Evolutionary conservation across 2,888 invertebrate species (phyloP).

Genomic region (Rhopalosiphum nymphaeae): DNA sequence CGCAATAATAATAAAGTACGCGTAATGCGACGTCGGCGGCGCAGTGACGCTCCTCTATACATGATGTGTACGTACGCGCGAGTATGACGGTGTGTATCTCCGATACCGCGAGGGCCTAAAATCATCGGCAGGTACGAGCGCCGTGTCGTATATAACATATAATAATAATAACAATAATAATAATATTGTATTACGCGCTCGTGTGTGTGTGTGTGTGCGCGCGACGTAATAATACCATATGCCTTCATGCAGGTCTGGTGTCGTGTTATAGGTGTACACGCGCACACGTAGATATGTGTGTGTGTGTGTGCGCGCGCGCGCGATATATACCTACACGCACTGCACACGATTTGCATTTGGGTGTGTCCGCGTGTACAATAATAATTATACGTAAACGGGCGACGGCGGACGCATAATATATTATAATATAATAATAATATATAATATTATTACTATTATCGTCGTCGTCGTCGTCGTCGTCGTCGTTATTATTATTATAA

Average conservation of each 20-base stretch:
- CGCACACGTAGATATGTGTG: too few species aligned
- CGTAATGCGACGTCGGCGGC: background rate
- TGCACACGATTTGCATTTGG: constrained; percentile 4
- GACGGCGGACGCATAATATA: background rate
- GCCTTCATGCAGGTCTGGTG: background rate
- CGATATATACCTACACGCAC: background rate
- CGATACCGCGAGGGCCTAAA: constrained; percentile 3
- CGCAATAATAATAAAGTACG: background rate
- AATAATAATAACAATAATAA: too few species aligned
- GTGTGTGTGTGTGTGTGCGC: background rate
- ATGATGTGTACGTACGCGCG: too few species aligned
- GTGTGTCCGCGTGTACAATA: background rate
- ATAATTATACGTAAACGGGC: background rate
- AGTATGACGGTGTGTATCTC: background rate
- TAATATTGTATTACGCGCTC: background rate
- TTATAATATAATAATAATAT: background rate
- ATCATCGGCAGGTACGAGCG: background rate
- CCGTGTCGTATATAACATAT: background rate
- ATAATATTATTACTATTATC: background rate
- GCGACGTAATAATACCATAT: background rate
- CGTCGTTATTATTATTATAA: background rate
- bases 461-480: too few species aligned
- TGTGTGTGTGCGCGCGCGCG: too few species aligned
- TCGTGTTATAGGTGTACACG: background rate
- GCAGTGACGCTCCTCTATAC: background rate